Percentiles rank a stretch among this genome's conserved stretches.
These are phyloP conservation scores for Bruchidius siliquastri DNA, from an alignment of 2,888 invertebrate genomes.

Conservation along the genomic window DNA sequence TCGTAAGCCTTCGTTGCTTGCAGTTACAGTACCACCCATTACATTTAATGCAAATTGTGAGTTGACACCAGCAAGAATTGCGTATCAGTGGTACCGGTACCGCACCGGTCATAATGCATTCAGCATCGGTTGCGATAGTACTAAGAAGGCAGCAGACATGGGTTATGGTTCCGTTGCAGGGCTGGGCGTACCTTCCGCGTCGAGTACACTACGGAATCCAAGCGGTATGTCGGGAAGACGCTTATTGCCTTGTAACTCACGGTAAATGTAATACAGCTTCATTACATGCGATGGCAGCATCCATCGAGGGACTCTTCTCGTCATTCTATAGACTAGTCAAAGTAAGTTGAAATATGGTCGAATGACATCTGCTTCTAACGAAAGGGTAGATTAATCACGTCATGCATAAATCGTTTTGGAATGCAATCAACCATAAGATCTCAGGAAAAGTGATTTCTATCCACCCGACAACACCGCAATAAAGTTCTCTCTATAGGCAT, in stretches of 20 bases:
- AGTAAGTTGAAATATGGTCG: not conserved
- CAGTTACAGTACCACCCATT: too few species aligned
- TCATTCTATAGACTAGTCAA: not conserved
- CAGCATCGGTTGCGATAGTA: not conserved
- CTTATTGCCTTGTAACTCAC: constrained; percentile 45
- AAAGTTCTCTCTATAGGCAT: too few species aligned
- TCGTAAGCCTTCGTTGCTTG: too few species aligned
- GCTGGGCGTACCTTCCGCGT: constrained; percentile 20
- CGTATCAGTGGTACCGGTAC: not conserved
- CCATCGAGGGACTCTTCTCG: constrained; percentile 14
- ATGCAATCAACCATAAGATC: too few species aligned
- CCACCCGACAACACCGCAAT: too few species aligned
- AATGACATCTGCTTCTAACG: too few species aligned
- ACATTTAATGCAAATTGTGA: not conserved
- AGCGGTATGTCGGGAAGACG: constrained; percentile 40
- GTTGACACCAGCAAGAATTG: not conserved
- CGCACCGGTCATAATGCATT: not conserved
- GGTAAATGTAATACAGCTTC: constrained; percentile 43
- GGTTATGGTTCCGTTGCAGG: constrained; percentile 12
- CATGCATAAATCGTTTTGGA: too few species aligned
- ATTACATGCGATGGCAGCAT: constrained; percentile 35
- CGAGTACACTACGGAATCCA: constrained; percentile 27
- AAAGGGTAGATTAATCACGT: too few species aligned
- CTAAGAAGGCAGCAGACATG: not conserved
- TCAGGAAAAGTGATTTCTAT: too few species aligned